Evolutionary conservation across 2,113 vertebrate genomes (phyloP).

Genomic region (Microtus richardsoni): DNA sequence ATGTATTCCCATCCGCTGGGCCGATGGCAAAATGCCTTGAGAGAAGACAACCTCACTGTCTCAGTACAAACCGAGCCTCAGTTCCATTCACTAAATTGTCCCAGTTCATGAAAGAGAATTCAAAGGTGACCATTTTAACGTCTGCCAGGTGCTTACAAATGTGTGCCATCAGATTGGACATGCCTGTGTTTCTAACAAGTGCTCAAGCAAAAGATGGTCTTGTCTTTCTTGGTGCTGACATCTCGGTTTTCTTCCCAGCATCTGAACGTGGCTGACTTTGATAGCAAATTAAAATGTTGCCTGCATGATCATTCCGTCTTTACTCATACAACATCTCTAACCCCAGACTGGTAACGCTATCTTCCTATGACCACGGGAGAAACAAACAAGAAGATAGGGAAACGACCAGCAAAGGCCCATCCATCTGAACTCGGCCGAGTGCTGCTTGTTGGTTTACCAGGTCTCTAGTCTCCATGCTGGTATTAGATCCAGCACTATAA

Average conservation of each 20-base stretch:
- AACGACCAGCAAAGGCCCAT: background rate
- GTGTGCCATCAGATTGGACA: background rate
- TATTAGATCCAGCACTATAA: slow-evolving; percentile 10
- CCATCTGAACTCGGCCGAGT: background rate
- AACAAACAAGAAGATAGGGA: background rate
- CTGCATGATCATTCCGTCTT: background rate
- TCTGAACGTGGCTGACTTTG: background rate
- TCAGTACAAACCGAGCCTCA: background rate
- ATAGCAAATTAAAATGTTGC: background rate
- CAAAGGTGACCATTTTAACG: background rate
- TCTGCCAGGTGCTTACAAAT: background rate
- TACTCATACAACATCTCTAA: background rate
- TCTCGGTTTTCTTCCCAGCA: background rate
- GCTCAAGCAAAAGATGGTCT: background rate
- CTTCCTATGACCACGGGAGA: background rate
- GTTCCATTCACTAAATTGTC: background rate
- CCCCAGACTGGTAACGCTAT: background rate
- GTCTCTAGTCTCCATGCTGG: background rate
- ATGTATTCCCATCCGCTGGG: background rate
- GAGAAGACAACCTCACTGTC: background rate
- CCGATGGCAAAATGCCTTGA: background rate
- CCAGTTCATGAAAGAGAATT: background rate
- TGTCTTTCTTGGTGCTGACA: background rate
- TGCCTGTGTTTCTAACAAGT: background rate
- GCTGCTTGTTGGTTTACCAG: background rate